Evolutionary conservation across 2,113 vertebrate species (phyloP).

Genomic region (Macquaria australasica): DNA sequence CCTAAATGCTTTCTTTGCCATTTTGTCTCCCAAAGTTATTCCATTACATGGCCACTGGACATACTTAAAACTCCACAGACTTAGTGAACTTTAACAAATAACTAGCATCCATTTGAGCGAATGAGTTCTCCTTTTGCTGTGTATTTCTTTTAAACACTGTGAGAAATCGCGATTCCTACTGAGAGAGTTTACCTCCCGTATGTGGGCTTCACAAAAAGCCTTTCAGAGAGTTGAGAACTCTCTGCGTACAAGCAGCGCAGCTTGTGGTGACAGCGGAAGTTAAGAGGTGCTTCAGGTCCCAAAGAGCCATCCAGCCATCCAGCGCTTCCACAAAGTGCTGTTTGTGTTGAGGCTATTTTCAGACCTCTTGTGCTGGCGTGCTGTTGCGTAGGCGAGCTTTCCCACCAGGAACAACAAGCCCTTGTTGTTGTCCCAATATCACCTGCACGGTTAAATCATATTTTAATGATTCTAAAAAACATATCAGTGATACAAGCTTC

Average conservation of each 20-base stretch:
- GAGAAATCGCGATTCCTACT: background rate
- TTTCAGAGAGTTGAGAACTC: slow-evolving; percentile 42
- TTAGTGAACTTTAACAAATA: slow-evolving; percentile 38
- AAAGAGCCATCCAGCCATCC: slow-evolving; percentile 43
- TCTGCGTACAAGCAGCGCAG: slow-evolving; percentile 31
- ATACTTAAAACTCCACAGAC: slow-evolving; percentile 33
- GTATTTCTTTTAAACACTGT: slow-evolving; percentile 2
- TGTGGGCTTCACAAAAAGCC: slow-evolving; percentile 29
- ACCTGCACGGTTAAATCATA: slow-evolving; percentile 20
- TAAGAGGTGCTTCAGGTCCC: slow-evolving; percentile 70
- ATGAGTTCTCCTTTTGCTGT: slow-evolving; percentile 19
- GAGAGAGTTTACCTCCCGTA: slow-evolving; percentile 13
- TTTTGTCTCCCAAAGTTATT: slow-evolving; percentile 51
- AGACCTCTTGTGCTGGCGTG: slow-evolving; percentile 37
- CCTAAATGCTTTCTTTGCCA: slow-evolving; percentile 45
- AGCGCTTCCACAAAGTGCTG: slow-evolving; percentile 51
- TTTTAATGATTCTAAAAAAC: background rate
- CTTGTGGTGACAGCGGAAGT: slow-evolving; percentile 62
- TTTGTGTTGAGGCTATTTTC: slow-evolving; percentile 61
- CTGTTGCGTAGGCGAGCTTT: slow-evolving; percentile 25
- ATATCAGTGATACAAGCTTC: background rate
- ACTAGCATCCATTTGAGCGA: background rate
- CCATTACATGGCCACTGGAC: slow-evolving; percentile 42
- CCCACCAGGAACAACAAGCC: slow-evolving; percentile 2
- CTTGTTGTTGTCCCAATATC: slow-evolving; percentile 1